Percentiles rank a stretch among this genome's conserved stretches.
These are phyloP conservation scores for Trematomus loennbergii DNA, from an alignment of 2,113 vertebrate genomes.

Conservation along the genomic window DNA sequence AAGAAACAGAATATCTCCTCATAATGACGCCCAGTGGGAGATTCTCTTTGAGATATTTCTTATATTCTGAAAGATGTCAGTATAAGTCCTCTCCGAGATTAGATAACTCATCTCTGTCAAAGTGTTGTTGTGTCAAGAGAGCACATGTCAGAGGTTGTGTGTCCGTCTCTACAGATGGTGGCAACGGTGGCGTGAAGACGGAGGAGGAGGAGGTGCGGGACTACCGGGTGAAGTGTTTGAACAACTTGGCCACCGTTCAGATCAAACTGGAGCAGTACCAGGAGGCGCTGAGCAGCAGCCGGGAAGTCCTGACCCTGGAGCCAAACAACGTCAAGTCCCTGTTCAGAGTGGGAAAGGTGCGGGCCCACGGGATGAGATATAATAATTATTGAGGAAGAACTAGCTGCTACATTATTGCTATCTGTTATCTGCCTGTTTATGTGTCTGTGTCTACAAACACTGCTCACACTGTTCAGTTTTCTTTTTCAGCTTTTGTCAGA, in stretches of 20 bases:
- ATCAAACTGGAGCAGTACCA: conserved; percentile 84
- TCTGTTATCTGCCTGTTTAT: conserved; percentile 19
- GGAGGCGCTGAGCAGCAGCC: conserved; percentile 84
- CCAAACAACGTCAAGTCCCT: conserved; percentile 87
- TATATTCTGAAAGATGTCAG: background rate
- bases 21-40: background rate
- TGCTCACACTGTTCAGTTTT: conserved; percentile 20
- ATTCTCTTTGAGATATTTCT: background rate
- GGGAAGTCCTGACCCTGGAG: conserved; percentile 83
- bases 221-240: conserved; percentile 89
- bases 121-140: background rate
- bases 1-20: conserved; percentile 17
- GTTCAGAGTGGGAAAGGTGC: conserved; percentile 87
- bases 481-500: conserved; percentile 87
- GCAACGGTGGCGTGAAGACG: conserved; percentile 37
- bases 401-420: conserved; percentile 4
- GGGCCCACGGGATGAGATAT: background rate
- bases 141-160: conserved; percentile 14
- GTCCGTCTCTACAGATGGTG: conserved; percentile 64
- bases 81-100: background rate
- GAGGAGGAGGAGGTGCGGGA: conserved; percentile 86
- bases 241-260: conserved; percentile 87
- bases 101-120: background rate
- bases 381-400: conserved; percentile 12
- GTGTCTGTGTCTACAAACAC: conserved; percentile 4